phyloP scores from a whole-genome alignment of 2,888 invertebrate genomes.

The Agrotis clavis region DNA sequence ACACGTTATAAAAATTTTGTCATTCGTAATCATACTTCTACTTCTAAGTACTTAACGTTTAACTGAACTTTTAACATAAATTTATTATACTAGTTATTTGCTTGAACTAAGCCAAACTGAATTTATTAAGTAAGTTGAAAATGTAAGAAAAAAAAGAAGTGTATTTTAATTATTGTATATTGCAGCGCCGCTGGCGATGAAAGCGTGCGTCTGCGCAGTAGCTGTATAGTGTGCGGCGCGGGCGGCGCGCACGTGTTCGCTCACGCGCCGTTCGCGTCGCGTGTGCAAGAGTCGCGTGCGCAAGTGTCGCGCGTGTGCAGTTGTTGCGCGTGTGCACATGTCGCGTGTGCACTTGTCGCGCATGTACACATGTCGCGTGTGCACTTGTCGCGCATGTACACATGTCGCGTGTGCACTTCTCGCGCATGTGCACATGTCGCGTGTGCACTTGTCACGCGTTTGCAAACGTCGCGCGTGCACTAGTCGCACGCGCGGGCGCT shows the following conservation, averaged over 20 bases:
- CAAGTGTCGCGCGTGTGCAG: background rate
- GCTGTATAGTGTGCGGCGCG: background rate
- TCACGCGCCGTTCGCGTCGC: constrained; percentile 64
- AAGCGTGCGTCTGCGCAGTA: constrained; percentile 31
- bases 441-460: constrained; percentile 6
- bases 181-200: constrained; percentile 74
- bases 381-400: constrained; percentile 17
- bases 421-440: background rate
- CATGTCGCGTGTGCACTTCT: constrained; percentile 61
- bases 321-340: too few relatives aligned
- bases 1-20: constrained; percentile 91
- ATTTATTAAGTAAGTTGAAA: constrained; percentile 91
- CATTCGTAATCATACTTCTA: constrained; percentile 92
- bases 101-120: constrained; percentile 92
- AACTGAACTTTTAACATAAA: constrained; percentile 91
- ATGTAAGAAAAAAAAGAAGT: constrained; percentile 87
- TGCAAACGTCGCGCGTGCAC: background rate
- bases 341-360: background rate
- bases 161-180: constrained; percentile 91
- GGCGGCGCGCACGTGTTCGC: background rate
- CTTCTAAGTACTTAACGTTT: constrained; percentile 90
- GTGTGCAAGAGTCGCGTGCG: constrained; percentile 9
- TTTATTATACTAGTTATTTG: constrained; percentile 91
- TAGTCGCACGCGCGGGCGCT: background rate
- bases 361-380: constrained; percentile 53